Percentiles rank a stretch among this genome's conserved stretches.
These are phyloP conservation scores for Parazoanthus swiftii DNA, from an alignment of 92 coral and sea anemone genomes.

Conservation along the genomic window DNA sequence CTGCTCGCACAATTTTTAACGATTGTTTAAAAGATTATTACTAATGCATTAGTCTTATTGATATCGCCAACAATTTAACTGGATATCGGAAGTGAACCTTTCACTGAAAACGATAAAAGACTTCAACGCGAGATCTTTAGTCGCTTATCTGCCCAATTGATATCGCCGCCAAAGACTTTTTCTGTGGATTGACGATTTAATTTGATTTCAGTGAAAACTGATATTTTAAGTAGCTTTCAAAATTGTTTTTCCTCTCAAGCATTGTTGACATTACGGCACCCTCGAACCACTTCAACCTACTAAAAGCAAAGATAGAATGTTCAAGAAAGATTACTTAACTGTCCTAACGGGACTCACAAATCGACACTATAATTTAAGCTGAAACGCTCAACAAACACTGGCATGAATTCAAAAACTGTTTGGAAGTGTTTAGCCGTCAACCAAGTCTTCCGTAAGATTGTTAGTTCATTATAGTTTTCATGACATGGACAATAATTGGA, in stretches of 20 bases:
- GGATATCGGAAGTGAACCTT: conserved; percentile 31
- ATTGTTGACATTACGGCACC: conserved; percentile 6
- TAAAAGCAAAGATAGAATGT: not conserved
- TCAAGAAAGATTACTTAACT: conserved; percentile 2
- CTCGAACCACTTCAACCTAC: not conserved
- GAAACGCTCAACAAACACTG: not conserved
- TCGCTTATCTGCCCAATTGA: not conserved
- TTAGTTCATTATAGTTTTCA: not conserved
- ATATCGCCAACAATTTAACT: conserved; percentile 8
- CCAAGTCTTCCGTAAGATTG: not conserved
- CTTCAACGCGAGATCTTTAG: not conserved
- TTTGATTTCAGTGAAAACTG: not conserved
- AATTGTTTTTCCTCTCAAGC: not conserved
- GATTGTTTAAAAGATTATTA: conserved; percentile 16
- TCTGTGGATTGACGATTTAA: not conserved
- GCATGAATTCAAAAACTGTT: not conserved
- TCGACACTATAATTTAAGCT: not conserved
- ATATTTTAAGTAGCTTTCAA: conserved; percentile 19
- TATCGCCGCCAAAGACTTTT: not conserved
- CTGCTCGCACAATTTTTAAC: not conserved
- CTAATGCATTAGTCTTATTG: conserved; percentile 25
- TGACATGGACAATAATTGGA: not conserved
- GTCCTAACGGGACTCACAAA: not conserved
- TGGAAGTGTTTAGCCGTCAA: not conserved
- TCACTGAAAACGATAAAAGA: not conserved